These are phyloP conservation scores for Pseudopodoces humilis DNA, from an alignment of 2,113 vertebrate genomes.

Conservation along the genomic window DNA sequence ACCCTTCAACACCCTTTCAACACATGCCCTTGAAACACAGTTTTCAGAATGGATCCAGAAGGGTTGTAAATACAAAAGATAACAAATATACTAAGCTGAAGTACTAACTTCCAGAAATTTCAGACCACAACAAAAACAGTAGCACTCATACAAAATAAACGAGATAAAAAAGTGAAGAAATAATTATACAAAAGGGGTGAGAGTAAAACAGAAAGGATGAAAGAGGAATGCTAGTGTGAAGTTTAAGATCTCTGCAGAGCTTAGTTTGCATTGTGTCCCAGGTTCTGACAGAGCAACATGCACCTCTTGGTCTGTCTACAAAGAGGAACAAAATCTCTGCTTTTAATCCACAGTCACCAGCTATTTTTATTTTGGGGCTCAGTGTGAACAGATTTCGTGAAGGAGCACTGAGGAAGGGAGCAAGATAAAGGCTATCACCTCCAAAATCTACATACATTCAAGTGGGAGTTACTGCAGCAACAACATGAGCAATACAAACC, in stretches of 20 bases:
- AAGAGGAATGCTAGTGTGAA: neutral
- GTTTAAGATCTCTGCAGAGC: neutral
- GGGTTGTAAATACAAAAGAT: neutral
- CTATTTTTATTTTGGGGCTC: neutral
- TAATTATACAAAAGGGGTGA: neutral
- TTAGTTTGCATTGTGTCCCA: neutral
- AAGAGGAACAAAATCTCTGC: neutral
- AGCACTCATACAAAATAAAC: neutral
- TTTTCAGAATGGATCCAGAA: neutral
- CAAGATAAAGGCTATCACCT: constrained; percentile 60
- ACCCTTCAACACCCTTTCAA: neutral
- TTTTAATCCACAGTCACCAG: neutral
- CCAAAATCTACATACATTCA: neutral
- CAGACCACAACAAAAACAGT: neutral
- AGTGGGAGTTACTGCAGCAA: constrained; percentile 15
- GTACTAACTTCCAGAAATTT: neutral
- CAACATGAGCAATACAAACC: constrained; percentile 5
- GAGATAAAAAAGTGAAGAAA: neutral
- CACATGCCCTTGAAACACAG: neutral
- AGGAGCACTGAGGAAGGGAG: constrained; percentile 28
- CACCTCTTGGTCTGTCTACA: neutral
- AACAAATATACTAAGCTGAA: neutral
- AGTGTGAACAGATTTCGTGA: constrained; percentile 43
- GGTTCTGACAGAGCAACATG: neutral
- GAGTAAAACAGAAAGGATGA: neutral